Conservation (phyloP, 2,113 vertebrate species). For the Eublepharis macularius region DNA sequence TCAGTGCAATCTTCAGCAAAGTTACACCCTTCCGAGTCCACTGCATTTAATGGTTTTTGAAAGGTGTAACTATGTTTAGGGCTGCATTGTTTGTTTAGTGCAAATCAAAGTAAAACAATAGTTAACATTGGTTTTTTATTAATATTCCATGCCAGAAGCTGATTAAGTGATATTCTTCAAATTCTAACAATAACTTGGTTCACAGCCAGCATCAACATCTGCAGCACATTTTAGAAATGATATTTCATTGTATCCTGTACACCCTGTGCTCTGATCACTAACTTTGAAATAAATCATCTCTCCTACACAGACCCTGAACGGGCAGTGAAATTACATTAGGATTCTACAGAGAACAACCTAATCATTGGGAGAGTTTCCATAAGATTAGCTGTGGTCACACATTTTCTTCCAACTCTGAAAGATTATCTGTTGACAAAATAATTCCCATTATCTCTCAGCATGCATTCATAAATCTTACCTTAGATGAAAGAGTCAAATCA, state of each 20-base stretch:
- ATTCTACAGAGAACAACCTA: conserved; percentile 16
- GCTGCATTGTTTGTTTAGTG: background rate
- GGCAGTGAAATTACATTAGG: conserved; percentile 29
- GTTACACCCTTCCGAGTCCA: no score
- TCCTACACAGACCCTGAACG: conserved; percentile 12
- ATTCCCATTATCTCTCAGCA: conserved; percentile 52
- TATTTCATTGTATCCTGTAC: conserved; percentile 27
- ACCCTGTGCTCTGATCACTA: background rate
- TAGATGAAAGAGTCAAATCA: conserved; percentile 40
- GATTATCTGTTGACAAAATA: conserved; percentile 33
- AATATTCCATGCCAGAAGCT: conserved; percentile 31
- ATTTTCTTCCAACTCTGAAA: conserved; percentile 39
- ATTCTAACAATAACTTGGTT: conserved; percentile 17
- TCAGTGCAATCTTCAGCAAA: no score
- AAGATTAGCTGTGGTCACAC: conserved; percentile 42
- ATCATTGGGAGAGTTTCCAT: conserved; percentile 35
- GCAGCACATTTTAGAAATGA: conserved; percentile 16
- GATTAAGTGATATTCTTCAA: conserved; percentile 18
- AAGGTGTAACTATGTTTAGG: no score
- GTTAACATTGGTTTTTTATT: conserved; percentile 10
- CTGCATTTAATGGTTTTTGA: no score
- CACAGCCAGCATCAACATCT: conserved; percentile 23
- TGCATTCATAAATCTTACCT: conserved; percentile 42
- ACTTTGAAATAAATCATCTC: conserved; percentile 30
- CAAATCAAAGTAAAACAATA: conserved; percentile 16